These are phyloP conservation scores for Pherbina coryleti DNA, from an alignment of 2,888 invertebrate species.

Conservation along the genomic window DNA sequence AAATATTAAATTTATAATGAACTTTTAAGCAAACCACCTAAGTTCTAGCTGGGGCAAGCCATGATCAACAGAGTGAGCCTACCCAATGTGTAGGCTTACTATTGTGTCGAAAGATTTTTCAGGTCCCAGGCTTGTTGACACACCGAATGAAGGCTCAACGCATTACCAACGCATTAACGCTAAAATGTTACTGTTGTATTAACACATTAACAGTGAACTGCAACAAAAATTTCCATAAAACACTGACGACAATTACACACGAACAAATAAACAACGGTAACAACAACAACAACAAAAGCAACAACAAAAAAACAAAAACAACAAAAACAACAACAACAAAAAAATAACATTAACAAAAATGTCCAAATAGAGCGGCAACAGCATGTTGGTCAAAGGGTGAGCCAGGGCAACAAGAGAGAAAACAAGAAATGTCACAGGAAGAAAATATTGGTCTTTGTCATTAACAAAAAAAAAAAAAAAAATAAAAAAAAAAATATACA, in stretches of 20 bases:
- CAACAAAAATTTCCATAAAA: slow-evolving; percentile 67
- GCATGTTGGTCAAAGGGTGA: slow-evolving; percentile 17
- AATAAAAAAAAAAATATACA: slow-evolving; percentile 35
- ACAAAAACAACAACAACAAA: not conserved
- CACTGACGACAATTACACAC: slow-evolving; percentile 42
- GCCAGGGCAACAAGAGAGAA: slow-evolving; percentile 16
- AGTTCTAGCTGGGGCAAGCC: too few relatives aligned
- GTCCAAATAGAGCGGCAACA: not conserved
- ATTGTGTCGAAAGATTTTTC: not conserved
- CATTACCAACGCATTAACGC: slow-evolving; percentile 3
- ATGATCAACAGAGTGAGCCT: not conserved
- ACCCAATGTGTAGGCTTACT: not conserved
- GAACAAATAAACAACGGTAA: not conserved
- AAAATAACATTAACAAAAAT: too few relatives aligned
- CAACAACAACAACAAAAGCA: too few relatives aligned
- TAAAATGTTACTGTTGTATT: slow-evolving; percentile 59
- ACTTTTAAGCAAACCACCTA: too few relatives aligned
- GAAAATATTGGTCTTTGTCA: slow-evolving; percentile 68
- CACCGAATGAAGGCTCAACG: not conserved
- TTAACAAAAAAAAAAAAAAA: slow-evolving; percentile 59
- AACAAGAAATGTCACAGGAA: slow-evolving; percentile 66
- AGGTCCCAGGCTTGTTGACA: slow-evolving; percentile 13
- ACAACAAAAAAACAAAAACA: too few relatives aligned
- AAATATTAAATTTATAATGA: not conserved
- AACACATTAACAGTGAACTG: slow-evolving; percentile 67